Conservation (phyloP, 1,140 invertebrate genomes). For the Heliothis virescens region DNA sequence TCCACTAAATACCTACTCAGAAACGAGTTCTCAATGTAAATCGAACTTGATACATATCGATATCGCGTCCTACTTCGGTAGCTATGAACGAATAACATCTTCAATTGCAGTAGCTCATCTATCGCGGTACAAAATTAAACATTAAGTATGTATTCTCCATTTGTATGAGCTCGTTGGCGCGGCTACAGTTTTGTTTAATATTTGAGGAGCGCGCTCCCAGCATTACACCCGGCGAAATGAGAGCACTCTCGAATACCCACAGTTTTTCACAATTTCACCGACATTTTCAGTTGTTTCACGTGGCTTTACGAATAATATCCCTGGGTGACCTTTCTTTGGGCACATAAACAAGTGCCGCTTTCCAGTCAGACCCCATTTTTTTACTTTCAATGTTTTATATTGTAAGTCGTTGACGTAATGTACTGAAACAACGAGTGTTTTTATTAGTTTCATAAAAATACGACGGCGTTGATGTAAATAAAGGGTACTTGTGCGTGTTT, state of each 20-base stretch:
- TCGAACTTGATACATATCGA: neutral
- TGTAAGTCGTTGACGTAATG: slow-evolving; percentile 22
- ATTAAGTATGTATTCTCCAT: slow-evolving; percentile 41
- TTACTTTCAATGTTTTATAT: slow-evolving; percentile 29
- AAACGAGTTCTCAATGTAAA: neutral
- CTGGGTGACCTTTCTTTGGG: slow-evolving; percentile 27
- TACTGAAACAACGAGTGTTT: slow-evolving; percentile 20
- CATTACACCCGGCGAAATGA: slow-evolving; percentile 49
- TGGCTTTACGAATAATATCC: slow-evolving; percentile 14
- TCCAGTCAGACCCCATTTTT: slow-evolving; percentile 26
- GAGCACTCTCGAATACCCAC: slow-evolving; percentile 25
- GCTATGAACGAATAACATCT: neutral
- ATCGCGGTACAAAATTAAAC: slow-evolving; percentile 15
- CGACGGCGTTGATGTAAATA: neutral
- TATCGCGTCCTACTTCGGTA: neutral
- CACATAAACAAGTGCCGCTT: slow-evolving; percentile 5
- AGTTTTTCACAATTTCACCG: slow-evolving; percentile 34
- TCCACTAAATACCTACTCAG: no score
- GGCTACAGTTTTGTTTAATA: slow-evolving; percentile 47
- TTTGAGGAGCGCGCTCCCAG: slow-evolving; percentile 41
- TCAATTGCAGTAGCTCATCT: neutral
- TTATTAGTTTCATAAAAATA: slow-evolving; percentile 28
- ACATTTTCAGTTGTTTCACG: slow-evolving; percentile 43
- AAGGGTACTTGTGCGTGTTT: slow-evolving; percentile 9
- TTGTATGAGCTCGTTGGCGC: slow-evolving; percentile 40